Conservation (phyloP, 1,140 invertebrate genomes). For the Musca domestica region DNA sequence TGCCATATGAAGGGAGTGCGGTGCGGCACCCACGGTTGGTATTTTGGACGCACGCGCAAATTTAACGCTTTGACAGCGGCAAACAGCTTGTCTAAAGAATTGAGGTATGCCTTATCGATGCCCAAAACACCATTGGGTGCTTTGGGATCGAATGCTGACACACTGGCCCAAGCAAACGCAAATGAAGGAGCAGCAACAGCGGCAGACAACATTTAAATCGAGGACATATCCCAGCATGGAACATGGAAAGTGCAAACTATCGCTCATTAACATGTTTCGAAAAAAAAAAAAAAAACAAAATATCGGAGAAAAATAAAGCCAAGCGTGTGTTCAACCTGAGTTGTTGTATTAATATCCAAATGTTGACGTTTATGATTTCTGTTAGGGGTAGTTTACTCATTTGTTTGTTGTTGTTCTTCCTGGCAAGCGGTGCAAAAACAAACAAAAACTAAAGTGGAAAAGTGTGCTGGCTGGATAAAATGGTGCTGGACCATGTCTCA, state of each 20-base stretch:
- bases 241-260: background rate
- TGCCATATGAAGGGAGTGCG: background rate
- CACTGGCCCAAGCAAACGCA: no score
- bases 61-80: conserved; percentile 11
- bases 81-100: background rate
- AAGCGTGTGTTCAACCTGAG: background rate
- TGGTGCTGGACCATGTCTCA: background rate
- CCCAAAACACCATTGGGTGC: conserved; percentile 20
- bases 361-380: no score
- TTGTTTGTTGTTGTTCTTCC: no score
- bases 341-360: no score
- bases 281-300: background rate
- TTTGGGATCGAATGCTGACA: background rate
- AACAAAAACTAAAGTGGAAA: background rate
- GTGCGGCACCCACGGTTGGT: background rate
- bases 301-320: no score
- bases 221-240: background rate
- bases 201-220: conserved; percentile 11
- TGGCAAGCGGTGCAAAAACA: no score
- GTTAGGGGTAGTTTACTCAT: no score
- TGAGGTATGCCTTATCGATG: conserved; percentile 13
- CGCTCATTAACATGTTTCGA: background rate
- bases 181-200: no score
- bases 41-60: conserved; percentile 6
- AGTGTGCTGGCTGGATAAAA: background rate